Percentiles rank a stretch among this genome's conserved stretches.
phyloP scores from a whole-genome alignment of 2,113 vertebrate species.

The Dipodomys spectabilis region DNA sequence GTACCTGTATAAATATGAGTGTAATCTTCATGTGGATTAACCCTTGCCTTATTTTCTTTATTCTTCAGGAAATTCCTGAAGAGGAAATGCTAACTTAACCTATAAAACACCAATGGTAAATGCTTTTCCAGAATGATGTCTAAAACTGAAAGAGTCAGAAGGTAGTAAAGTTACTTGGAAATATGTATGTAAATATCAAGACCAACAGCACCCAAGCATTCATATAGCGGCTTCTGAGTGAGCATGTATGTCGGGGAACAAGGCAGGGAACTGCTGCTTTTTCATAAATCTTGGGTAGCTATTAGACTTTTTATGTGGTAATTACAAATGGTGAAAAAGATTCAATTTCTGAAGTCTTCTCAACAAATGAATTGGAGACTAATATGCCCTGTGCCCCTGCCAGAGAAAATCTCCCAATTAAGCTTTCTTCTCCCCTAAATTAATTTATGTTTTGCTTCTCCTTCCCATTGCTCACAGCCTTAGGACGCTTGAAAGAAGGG shows the following conservation, averaged over 20 bases:
- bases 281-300: not conserved
- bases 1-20: not conserved
- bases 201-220: constrained; percentile 4
- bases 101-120: constrained; percentile 55
- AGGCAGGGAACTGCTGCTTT: not conserved
- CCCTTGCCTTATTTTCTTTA: constrained; percentile 44
- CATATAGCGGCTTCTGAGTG: not conserved
- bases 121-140: constrained; percentile 3
- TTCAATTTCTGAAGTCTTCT: constrained; percentile 51
- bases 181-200: constrained; percentile 45
- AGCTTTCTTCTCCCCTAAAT: constrained; percentile 53
- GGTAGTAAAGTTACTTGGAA: constrained; percentile 44
- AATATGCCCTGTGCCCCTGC: constrained; percentile 22
- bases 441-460: constrained; percentile 54
- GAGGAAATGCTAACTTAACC: constrained; percentile 60
- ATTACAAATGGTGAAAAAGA: constrained; percentile 39
- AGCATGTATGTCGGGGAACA: not conserved
- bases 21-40: not conserved
- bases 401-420: constrained; percentile 68
- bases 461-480: constrained; percentile 44
- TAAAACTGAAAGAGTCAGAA: constrained; percentile 42
- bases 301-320: not conserved
- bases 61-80: constrained; percentile 40
- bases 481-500: constrained; percentile 14
- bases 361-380: constrained; percentile 41